Evolutionary conservation across 2,113 vertebrate species (phyloP).

Genomic region (Chamaetylas fuelleborni): DNA sequence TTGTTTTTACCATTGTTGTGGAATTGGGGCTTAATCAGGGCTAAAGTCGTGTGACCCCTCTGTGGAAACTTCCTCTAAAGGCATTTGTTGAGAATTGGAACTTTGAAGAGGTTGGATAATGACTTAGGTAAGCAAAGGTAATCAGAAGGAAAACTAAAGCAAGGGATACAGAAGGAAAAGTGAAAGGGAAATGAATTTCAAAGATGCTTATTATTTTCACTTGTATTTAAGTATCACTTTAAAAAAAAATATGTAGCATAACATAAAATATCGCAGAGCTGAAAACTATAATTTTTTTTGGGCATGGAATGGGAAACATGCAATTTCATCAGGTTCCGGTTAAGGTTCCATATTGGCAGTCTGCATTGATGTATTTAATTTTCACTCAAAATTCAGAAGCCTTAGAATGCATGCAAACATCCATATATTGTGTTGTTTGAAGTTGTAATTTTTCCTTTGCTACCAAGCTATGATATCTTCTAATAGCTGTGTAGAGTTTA

Average conservation of each 20-base stretch:
- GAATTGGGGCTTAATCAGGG: neutral
- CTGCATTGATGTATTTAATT: slow-evolving; percentile 38
- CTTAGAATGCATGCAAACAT: slow-evolving; percentile 36
- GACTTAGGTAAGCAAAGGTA: neutral
- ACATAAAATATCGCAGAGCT: neutral
- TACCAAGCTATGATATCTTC: slow-evolving; percentile 27
- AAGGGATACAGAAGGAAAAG: neutral
- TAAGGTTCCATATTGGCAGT: neutral
- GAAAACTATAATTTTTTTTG: neutral
- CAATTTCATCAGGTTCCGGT: neutral
- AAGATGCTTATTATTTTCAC: neutral
- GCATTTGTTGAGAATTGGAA: neutral
- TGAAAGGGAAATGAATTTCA: neutral
- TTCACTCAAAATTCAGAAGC: slow-evolving; percentile 42
- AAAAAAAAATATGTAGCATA: neutral
- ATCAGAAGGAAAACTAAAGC: neutral
- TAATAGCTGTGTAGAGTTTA: slow-evolving; percentile 23
- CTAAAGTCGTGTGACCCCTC: neutral
- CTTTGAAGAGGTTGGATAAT: neutral
- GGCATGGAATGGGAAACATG: neutral
- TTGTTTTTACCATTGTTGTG: neutral
- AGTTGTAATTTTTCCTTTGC: slow-evolving; percentile 32
- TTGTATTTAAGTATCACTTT: neutral
- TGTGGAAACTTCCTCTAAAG: neutral
- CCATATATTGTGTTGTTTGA: slow-evolving; percentile 35